These are phyloP conservation scores for Danaus chrysippus DNA, from an alignment of 2,888 invertebrate genomes.

Conservation along the genomic window DNA sequence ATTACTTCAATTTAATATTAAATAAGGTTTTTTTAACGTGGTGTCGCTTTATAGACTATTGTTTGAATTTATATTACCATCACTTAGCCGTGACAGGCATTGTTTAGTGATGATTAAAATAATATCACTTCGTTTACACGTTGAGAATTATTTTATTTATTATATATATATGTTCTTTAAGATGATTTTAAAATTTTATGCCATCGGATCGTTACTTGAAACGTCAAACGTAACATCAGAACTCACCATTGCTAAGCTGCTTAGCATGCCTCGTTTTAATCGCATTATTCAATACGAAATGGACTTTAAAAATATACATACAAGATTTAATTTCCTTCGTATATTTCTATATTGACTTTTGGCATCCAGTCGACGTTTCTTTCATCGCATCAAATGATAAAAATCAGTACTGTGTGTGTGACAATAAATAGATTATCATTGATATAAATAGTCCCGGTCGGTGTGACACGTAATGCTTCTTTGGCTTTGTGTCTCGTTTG, in stretches of 20 bases:
- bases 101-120: background rate
- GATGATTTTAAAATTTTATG: no score
- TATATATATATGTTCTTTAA: no score
- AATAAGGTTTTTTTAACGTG: conserved; percentile 10
- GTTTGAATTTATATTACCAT: background rate
- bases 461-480: conserved; percentile 68
- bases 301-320: conserved; percentile 37
- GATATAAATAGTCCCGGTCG: conserved; percentile 76
- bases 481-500: conserved; percentile 75
- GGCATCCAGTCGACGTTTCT: conserved; percentile 76
- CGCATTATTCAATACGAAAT: conserved; percentile 34
- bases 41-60: conserved; percentile 1
- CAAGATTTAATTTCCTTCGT: conserved; percentile 35
- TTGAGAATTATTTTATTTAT: background rate
- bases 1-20: conserved; percentile 23
- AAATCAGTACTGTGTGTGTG: conserved; percentile 75
- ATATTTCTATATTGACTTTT: conserved; percentile 58
- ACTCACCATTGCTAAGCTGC: conserved; percentile 68
- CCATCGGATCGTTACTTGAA: conserved; percentile 62
- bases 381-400: conserved; percentile 71
- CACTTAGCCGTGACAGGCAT: background rate
- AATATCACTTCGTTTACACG: background rate
- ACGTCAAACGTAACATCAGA: conserved; percentile 63
- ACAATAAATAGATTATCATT: conserved; percentile 78
- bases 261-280: conserved; percentile 57